Conservation (phyloP, 2,888 invertebrate species). For the Polietes domitor region DNA sequence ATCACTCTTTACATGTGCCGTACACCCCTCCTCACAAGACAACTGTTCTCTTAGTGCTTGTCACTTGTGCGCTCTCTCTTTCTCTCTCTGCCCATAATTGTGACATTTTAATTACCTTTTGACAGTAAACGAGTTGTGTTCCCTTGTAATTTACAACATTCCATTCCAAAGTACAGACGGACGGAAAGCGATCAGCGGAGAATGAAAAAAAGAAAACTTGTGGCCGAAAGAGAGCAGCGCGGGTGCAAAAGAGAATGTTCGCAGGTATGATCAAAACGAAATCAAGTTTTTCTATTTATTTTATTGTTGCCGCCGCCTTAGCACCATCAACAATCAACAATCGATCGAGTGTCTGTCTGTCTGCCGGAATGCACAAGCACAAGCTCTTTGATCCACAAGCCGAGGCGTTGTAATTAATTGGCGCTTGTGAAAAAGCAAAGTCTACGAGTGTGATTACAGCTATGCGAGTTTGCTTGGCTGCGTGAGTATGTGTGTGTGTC, state of each 20-base stretch:
- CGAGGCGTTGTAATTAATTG: slow-evolving; percentile 60
- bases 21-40: not conserved
- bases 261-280: slow-evolving; percentile 30
- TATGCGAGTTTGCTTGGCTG: not conserved
- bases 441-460: slow-evolving; percentile 6
- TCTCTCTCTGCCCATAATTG: slow-evolving; percentile 35
- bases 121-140: slow-evolving; percentile 61
- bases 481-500: not conserved
- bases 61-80: not conserved
- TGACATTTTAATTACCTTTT: slow-evolving; percentile 62
- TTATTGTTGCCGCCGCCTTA: slow-evolving; percentile 53
- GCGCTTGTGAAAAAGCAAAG: slow-evolving; percentile 54
- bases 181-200: slow-evolving; percentile 12
- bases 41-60: no score
- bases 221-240: not conserved
- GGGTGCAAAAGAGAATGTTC: slow-evolving; percentile 25
- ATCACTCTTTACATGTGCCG: no score
- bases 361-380: slow-evolving; percentile 7
- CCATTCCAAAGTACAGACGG: slow-evolving; percentile 40
- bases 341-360: not conserved
- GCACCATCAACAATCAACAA: slow-evolving; percentile 1
- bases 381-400: slow-evolving; percentile 50
- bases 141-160: slow-evolving; percentile 62
- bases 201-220: not conserved
- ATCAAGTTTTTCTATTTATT: slow-evolving; percentile 51